These are phyloP conservation scores for Parochlus steinenii DNA, from an alignment of 2,888 invertebrate species.

Conservation along the genomic window DNA sequence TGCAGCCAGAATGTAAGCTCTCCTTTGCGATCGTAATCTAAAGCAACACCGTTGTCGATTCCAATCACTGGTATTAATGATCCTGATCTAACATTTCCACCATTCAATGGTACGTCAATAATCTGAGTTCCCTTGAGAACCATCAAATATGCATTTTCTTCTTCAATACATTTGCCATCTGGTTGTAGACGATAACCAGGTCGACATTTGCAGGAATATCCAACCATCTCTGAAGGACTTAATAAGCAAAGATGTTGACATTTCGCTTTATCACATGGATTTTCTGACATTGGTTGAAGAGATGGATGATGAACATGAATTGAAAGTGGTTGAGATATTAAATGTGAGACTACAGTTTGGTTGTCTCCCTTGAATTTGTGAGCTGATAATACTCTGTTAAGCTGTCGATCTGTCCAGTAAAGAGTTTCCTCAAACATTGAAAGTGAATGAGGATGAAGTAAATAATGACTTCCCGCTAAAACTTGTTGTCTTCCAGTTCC, in stretches of 20 bases:
- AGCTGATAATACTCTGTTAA: conserved; percentile 77
- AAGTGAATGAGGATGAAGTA: conserved; percentile 88
- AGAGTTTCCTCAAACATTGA: conserved; percentile 91
- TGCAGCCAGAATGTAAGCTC: conserved; percentile 80
- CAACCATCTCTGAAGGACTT: conserved; percentile 50
- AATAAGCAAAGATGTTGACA: conserved; percentile 89
- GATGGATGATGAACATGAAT: conserved; percentile 92
- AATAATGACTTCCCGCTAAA: conserved; percentile 72
- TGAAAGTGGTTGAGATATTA: conserved; percentile 87
- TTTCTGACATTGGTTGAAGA: conserved; percentile 62
- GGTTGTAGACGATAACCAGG: conserved; percentile 57
- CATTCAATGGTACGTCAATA: conserved; percentile 61
- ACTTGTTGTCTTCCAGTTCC: conserved; percentile 83
- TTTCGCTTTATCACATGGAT: conserved; percentile 55
- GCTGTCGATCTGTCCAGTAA: conserved; percentile 91
- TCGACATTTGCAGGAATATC: conserved; percentile 81
- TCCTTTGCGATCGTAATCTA: conserved; percentile 82
- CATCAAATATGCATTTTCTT: conserved; percentile 78
- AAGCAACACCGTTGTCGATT: conserved; percentile 68
- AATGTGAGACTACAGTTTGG: conserved; percentile 84
- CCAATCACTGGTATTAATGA: conserved; percentile 77
- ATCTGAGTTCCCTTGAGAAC: conserved; percentile 80
- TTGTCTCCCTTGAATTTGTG: conserved; percentile 85
- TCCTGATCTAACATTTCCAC: conserved; percentile 59
- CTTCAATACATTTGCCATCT: conserved; percentile 60